Evolutionary conservation across 2,113 vertebrate species (phyloP), one percentile per base, ranked within the genome.

Genomic region (Callochromis pleurospilus): DNA sequence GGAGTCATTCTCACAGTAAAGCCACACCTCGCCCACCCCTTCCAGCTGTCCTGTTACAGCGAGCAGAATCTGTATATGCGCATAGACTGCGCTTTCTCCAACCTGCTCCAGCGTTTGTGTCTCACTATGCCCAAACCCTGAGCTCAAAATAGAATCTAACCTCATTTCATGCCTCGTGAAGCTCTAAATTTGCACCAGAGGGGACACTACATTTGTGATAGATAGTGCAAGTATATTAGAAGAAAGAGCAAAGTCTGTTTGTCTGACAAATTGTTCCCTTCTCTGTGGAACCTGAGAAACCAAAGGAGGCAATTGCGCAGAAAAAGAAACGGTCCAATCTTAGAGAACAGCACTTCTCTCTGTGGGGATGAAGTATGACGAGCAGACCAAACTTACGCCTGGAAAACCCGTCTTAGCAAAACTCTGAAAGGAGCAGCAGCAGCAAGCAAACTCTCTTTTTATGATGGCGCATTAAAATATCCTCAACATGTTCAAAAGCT

Each of bases 81-180:
- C 5, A 58, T 54, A 55, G 5, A 55, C 31, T 88, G 11, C 38
- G 19, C 45, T 86, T 73, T 58, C 36, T 85, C 80, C 88, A 93
- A 88, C 88, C 86, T 91, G 90, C 84, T 88, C 55, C 85, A 45
- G 51, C 82, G 49, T 89, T 68, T 86, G 36, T 51, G 17, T 81
- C 75, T 90, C 84, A 79, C 77, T 51, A 79, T 65, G 79, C 75
- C 79, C 54, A 94, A 93, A 91, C 56, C 38, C 42, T 65, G 55
- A 70, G 83, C 93, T 86, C 14, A 90, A 95, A 94, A 93, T 94
- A 95, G 89, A 93, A 90, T 31, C 87, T 88, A 92, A 87, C 86
- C 91, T 92, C 82, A 93, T 95, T 95, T 94, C 89, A 93, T 90
- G 93, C 93, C 90, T 91, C 45, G 17, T 38, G 87, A 90, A 94